Conservation (phyloP, 2,113 vertebrate genomes). For the Sigmodon hispidus region DNA sequence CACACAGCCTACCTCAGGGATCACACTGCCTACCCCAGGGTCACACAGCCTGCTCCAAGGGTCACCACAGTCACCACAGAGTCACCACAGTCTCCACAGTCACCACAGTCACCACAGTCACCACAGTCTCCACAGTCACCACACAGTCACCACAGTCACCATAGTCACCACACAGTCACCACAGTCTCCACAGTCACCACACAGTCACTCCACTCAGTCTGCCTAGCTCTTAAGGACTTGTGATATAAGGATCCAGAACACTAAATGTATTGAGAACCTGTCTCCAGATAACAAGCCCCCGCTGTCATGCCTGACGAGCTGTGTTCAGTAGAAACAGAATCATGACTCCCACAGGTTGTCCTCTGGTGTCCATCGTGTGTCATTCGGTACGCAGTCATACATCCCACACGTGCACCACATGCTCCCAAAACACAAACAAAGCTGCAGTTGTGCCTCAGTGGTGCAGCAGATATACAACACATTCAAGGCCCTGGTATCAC, state of each 20-base stretch:
- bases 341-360: background rate
- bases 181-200: too few relatives aligned
- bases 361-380: background rate
- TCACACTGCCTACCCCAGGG: too few relatives aligned
- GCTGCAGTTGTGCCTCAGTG: background rate
- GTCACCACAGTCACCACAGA: background rate
- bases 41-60: too few relatives aligned
- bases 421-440: background rate
- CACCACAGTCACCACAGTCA: too few relatives aligned
- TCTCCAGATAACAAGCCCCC: background rate
- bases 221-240: background rate
- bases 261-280: background rate
- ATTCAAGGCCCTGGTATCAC: background rate
- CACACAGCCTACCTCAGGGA: too few relatives aligned
- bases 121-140: too few relatives aligned
- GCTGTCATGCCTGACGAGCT: background rate
- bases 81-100: too few relatives aligned
- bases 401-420: background rate
- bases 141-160: too few relatives aligned
- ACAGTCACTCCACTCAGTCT: too few relatives aligned
- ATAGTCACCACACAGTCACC: too few relatives aligned
- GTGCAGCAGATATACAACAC: background rate
- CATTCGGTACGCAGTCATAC: background rate
- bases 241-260: background rate
- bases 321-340: background rate